phyloP scores from a whole-genome alignment of 2,113 vertebrate genomes.

The Nipponia nippon region DNA sequence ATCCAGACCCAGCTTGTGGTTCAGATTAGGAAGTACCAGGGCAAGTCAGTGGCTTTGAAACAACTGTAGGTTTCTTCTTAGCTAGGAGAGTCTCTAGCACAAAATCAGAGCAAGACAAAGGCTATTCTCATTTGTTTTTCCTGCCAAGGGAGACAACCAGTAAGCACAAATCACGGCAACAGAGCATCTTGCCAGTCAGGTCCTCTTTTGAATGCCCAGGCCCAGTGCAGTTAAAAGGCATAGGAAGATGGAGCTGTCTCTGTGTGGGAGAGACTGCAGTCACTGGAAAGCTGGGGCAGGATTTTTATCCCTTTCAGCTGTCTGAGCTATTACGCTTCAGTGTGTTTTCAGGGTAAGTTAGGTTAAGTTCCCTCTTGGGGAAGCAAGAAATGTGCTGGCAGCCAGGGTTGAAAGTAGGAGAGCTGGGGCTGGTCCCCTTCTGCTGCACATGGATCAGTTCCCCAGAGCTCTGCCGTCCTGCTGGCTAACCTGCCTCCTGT shows the following conservation, averaged over 20 bases:
- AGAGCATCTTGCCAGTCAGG: background rate
- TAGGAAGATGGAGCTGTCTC: background rate
- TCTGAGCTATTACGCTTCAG: background rate
- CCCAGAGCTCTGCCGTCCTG: background rate
- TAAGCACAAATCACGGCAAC: background rate
- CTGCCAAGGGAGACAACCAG: background rate
- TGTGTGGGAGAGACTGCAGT: background rate
- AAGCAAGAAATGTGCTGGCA: background rate
- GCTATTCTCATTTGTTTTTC: background rate
- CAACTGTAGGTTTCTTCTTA: background rate
- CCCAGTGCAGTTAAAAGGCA: background rate
- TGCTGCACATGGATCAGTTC: background rate
- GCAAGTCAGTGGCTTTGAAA: background rate
- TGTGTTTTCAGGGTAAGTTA: slow-evolving; percentile 36
- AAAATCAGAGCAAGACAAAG: background rate
- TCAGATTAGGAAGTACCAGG: background rate
- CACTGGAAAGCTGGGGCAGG: background rate
- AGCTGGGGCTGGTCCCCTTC: background rate
- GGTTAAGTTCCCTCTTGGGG: slow-evolving; percentile 33
- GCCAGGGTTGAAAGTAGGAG: slow-evolving; percentile 4
- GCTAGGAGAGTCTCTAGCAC: background rate
- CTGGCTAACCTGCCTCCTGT: background rate
- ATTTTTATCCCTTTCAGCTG: background rate
- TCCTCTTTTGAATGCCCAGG: background rate
- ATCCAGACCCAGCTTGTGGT: background rate